Evolutionary conservation across 2,888 invertebrate genomes (phyloP), one percentile per base, ranked within the genome.

Genomic region (Lithophane semibrunnea): DNA sequence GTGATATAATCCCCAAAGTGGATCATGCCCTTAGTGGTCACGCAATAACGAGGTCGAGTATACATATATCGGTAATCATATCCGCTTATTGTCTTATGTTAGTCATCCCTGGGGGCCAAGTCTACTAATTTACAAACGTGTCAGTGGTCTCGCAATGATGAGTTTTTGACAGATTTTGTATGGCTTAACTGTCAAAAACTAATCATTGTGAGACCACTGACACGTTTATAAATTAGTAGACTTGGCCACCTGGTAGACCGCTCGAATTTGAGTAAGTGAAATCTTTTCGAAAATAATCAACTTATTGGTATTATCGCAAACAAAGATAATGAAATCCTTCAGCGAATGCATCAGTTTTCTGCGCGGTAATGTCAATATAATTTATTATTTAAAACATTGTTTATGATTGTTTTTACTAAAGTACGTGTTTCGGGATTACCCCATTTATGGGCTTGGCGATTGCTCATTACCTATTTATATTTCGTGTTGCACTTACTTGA

Each of bases 291-390:
- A 29, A 52, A 9, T 58, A 66, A 77, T 78, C 67, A 58, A 29
- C 7, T 29, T 78, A n/a, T 29, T 42, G n/a, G 18, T n/a, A 42
- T 29, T 52, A 78, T 52, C 44, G 13, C 16, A 13, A 67, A 58
- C 47, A 78, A 58, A 60, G 69, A 79, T 68, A n/a, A 44, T 44
- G 4, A n/a, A 24, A 49, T 78, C 18, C 21, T 47, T 75, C 29
- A 37, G 37, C 18, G 18, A 54, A 61, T 61, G 61, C 76, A 75
- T 44, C 18, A 24, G 13, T 47, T 54, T 37, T 47, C 9, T 75
- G 12, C 49, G 60, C 24, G 52, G n/a, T n/a, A 13, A 24, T 52
- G 16, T 47, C 47, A 56, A 18, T 78, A 42, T 49, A 65, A 77
- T 63, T 76, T 76, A 52, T 52, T 61, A 29, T 75, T 75, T 44